Evolutionary conservation across 2,888 invertebrate species (phyloP).

Genomic region (Platynereis dumerilii): DNA sequence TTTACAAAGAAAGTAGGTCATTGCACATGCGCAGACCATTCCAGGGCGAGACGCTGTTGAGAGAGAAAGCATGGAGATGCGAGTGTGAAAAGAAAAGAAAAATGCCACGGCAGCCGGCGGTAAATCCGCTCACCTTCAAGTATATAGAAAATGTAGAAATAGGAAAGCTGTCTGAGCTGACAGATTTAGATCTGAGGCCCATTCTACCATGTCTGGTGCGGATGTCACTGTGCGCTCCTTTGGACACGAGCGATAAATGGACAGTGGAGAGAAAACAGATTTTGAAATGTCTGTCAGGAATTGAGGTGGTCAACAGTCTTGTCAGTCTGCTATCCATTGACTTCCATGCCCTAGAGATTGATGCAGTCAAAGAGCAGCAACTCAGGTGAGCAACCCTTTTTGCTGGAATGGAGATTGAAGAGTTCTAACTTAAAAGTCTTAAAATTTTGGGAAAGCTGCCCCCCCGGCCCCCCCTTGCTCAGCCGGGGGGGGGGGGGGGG

Average conservation of each 20-base stretch:
- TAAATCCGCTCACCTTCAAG: conserved; percentile 49
- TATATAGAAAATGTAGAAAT: conserved; percentile 66
- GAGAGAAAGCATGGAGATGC: no score
- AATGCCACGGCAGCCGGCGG: conserved; percentile 35
- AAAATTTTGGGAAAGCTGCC: no score
- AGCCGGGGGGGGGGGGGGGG: no score
- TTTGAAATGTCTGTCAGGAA: conserved; percentile 85
- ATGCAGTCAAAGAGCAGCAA: conserved; percentile 90
- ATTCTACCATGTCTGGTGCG: conserved; percentile 89
- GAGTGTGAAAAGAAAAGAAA: background rate
- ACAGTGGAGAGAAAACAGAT: conserved; percentile 85
- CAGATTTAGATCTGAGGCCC: conserved; percentile 82
- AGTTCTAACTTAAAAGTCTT: no score
- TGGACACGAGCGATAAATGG: conserved; percentile 85
- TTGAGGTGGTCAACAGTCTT: conserved; percentile 92
- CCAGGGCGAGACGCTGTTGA: no score
- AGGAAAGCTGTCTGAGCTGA: conserved; percentile 74
- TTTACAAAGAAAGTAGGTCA: no score
- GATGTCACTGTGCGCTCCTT: conserved; percentile 87
- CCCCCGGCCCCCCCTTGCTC: no score
- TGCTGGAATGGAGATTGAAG: no score
- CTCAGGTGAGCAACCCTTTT: conserved; percentile 69
- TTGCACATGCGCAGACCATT: no score
- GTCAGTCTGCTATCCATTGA: conserved; percentile 92
- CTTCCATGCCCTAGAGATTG: conserved; percentile 89